Evolutionary conservation across 2,888 invertebrate species (phyloP).

Genomic region (Arctia plantaginis): DNA sequence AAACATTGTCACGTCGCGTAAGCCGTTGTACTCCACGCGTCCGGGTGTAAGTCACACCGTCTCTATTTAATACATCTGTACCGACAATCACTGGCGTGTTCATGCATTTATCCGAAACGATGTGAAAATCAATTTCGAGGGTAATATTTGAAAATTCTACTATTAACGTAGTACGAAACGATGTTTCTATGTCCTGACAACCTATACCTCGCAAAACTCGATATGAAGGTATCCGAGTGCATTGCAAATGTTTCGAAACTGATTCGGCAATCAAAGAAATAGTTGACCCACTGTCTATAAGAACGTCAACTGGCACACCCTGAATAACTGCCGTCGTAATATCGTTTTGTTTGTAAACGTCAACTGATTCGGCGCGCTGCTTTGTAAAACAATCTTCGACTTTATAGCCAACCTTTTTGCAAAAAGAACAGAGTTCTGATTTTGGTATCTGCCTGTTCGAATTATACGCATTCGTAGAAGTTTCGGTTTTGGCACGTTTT

Average conservation of each 20-base stretch:
- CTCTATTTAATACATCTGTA: too few species aligned
- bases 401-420: background rate
- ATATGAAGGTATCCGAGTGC: background rate
- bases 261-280: conserved; percentile 11
- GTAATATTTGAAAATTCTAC: conserved; percentile 7
- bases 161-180: conserved; percentile 13
- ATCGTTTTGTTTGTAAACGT: background rate
- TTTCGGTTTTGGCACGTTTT: background rate
- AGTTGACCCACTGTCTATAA: conserved; percentile 17
- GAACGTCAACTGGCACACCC: conserved; percentile 16
- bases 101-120: too few species aligned
- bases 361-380: too few species aligned
- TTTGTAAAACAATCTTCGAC: background rate
- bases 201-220: conserved; percentile 13
- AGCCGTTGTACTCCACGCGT: too few species aligned
- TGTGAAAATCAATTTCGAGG: conserved; percentile 7
- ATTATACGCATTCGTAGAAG: background rate
- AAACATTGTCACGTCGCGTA: too few species aligned
- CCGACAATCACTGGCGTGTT: too few species aligned
- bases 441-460: background rate
- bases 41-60: too few species aligned
- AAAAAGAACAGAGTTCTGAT: background rate
- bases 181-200: background rate
- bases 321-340: conserved; percentile 13
- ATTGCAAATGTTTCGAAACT: conserved; percentile 7